These are phyloP conservation scores for Arenicola marina DNA, from an alignment of 2,888 invertebrate species.

Conservation along the genomic window DNA sequence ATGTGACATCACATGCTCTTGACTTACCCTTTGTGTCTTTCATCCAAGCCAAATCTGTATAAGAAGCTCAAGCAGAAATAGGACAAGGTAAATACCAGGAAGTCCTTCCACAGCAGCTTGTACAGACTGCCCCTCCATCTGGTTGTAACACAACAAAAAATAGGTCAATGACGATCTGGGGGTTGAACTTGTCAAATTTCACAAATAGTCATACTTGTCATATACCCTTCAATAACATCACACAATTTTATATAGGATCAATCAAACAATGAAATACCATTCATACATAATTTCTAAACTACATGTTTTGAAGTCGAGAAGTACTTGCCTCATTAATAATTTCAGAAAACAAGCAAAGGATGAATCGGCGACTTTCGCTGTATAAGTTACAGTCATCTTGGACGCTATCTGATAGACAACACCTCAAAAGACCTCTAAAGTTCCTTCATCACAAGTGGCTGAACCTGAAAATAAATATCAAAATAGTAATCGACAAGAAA, in stretches of 20 bases:
- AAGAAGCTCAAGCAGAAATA: constrained; percentile 80
- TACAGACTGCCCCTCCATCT: constrained; percentile 96
- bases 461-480: too few species aligned
- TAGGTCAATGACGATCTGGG: neutral
- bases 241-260: too few species aligned
- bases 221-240: too few species aligned
- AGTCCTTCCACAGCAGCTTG: constrained; percentile 90
- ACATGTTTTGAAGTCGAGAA: neutral
- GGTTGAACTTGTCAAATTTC: neutral
- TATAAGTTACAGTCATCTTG: constrained; percentile 42
- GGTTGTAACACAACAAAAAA: constrained; percentile 32
- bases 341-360: constrained; percentile 30
- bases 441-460: too few species aligned
- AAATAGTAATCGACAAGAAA: too few species aligned
- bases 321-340: constrained; percentile 56
- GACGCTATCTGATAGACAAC: too few species aligned
- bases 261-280: neutral
- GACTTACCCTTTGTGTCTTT: constrained; percentile 73
- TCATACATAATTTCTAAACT: neutral
- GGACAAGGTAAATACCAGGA: constrained; percentile 76
- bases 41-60: constrained; percentile 75
- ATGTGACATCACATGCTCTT: too few species aligned
- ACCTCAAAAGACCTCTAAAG: too few species aligned
- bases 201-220: too few species aligned
- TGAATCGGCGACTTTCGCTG: constrained; percentile 35